Evolutionary conservation across 2,797 vertebrate species (phyloP).

Genomic region (Sarcophilus harrisii): DNA sequence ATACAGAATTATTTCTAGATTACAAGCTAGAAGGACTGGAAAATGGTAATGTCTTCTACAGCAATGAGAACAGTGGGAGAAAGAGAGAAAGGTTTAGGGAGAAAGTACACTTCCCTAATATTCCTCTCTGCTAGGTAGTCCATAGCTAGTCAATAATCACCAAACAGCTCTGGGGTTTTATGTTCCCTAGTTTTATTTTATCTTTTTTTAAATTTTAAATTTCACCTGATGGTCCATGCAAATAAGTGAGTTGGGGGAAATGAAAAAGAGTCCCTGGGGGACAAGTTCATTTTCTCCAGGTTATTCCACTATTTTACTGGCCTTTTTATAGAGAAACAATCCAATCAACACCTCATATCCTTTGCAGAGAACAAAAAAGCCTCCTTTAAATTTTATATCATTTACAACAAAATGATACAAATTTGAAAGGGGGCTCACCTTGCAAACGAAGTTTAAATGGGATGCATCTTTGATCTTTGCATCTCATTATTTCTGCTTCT

Average conservation of each 20-base stretch:
- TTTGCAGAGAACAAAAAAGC: background rate
- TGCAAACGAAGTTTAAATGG: background rate
- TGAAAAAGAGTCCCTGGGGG: background rate
- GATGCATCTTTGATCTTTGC: background rate
- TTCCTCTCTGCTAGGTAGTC: background rate
- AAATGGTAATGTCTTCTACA: background rate
- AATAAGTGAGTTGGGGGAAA: background rate
- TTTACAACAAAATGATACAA: background rate
- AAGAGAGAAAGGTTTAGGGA: background rate
- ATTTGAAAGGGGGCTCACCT: background rate
- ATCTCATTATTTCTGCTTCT: background rate
- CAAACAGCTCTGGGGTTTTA: background rate
- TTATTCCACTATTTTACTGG: background rate
- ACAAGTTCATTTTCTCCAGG: background rate
- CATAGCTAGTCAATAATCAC: background rate
- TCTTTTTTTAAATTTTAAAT: background rate
- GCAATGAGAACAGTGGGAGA: no score
- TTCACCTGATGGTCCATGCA: background rate
- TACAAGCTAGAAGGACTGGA: background rate
- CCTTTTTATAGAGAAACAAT: background rate
- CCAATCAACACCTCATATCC: background rate
- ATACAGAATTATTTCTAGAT: background rate
- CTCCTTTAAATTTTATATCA: background rate
- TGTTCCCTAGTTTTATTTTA: background rate
- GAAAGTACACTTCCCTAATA: background rate